Evolutionary conservation across 2,797 vertebrate species (phyloP).

Genomic region (Poecilia gillii): DNA sequence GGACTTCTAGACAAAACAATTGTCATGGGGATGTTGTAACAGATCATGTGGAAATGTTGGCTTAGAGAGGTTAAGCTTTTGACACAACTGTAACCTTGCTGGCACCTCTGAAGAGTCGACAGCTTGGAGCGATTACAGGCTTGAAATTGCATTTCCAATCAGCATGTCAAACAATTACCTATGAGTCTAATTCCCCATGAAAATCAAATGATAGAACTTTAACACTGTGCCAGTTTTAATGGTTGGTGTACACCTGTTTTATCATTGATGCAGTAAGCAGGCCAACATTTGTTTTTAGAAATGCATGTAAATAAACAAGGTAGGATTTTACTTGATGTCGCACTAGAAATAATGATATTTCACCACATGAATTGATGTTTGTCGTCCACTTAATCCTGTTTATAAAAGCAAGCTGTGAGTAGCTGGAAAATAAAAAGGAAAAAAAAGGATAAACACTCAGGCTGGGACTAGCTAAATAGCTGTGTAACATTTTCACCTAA

Average conservation of each 20-base stretch:
- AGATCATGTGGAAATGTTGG: slow-evolving; percentile 41
- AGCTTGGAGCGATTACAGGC: background rate
- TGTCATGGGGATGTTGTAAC: slow-evolving; percentile 55
- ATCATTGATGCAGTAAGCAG: background rate
- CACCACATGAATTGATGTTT: background rate
- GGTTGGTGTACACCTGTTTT: background rate
- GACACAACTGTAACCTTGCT: background rate
- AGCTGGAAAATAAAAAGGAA: background rate
- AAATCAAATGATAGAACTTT: background rate
- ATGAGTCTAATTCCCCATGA: background rate
- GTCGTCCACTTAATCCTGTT: background rate
- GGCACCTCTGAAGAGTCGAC: background rate
- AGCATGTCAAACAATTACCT: background rate
- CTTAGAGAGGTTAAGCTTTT: background rate
- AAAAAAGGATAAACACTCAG: background rate
- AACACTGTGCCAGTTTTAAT: background rate
- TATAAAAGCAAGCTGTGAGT: background rate
- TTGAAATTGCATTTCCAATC: background rate
- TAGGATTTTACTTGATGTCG: background rate
- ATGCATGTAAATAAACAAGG: background rate
- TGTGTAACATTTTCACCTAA: background rate
- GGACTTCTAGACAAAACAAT: slow-evolving; percentile 70
- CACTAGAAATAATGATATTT: background rate
- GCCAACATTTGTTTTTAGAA: background rate
- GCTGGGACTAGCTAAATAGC: background rate